Evolutionary conservation across 53 echinoderm and acorn worm genomes (phyloP).

Genomic region (Patiria pectinifera): DNA sequence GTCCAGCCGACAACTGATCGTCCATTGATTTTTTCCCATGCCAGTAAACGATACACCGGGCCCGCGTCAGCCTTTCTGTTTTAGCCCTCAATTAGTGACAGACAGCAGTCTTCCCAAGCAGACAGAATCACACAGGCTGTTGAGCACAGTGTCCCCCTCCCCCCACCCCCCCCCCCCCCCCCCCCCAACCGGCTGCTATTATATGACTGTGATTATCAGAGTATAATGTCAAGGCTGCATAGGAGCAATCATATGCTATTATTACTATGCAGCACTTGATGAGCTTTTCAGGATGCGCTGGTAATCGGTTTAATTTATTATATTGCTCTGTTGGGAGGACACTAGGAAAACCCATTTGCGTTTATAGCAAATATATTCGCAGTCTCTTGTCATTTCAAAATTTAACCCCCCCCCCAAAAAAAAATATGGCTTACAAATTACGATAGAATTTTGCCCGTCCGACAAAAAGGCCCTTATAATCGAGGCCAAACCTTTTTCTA

Average conservation of each 20-base stretch:
- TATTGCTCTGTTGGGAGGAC: too few relatives aligned
- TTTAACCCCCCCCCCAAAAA: too few relatives aligned
- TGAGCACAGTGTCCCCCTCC: neutral
- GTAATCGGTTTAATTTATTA: neutral
- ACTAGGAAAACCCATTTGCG: too few relatives aligned
- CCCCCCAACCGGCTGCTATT: neutral
- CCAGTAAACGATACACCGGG: neutral
- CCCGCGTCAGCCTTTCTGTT: neutral
- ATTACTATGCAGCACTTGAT: neutral
- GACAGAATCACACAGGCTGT: neutral
- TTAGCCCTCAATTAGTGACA: neutral
- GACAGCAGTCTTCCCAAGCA: neutral
- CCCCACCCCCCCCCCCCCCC: too few relatives aligned
- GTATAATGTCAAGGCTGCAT: neutral
- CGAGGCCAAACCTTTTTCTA: too few relatives aligned
- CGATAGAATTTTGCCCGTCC: too few relatives aligned
- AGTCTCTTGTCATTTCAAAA: too few relatives aligned
- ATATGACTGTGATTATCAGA: neutral
- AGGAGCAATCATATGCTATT: neutral
- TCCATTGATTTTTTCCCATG: neutral
- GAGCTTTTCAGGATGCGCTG: neutral
- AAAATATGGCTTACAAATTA: too few relatives aligned
- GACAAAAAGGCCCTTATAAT: too few relatives aligned
- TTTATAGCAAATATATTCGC: too few relatives aligned
- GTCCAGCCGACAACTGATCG: neutral